phyloP scores from a whole-genome alignment of 2,888 invertebrate species.

The Polymixis lichenea region DNA sequence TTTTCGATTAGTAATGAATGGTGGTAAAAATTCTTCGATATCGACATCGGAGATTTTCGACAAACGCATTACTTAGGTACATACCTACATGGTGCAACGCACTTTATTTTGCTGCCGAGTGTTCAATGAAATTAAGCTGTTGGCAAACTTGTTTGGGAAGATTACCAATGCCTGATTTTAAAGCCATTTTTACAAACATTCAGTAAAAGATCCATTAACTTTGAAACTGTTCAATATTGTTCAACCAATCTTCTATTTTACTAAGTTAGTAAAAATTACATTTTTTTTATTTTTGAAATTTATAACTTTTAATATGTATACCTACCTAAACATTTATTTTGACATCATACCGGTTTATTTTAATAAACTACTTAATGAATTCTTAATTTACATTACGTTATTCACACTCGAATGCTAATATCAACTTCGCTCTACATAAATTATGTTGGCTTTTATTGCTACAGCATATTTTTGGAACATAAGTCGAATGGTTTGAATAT shows the following conservation, averaged over 20 bases:
- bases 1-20: conserved; percentile 71
- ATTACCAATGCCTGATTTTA: not conserved
- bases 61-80: conserved; percentile 56
- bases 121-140: conserved; percentile 37
- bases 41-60: conserved; percentile 65
- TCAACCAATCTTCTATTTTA: not conserved
- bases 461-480: conserved; percentile 18
- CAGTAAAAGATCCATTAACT: not conserved
- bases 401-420: conserved; percentile 32
- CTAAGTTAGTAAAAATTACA: not conserved
- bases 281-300: not conserved
- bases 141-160: not conserved
- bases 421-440: conserved; percentile 32
- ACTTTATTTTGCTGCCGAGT: conserved; percentile 60
- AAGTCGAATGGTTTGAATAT: conserved; percentile 24
- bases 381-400: not conserved
- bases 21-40: conserved; percentile 66
- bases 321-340: not conserved
- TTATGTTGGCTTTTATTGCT: conserved; percentile 33
- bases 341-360: not conserved
- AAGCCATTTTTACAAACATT: not conserved
- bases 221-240: not conserved
- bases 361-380: not conserved
- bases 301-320: not conserved
- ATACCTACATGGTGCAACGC: conserved; percentile 40